Base-by-base conservation (phyloP, 2,113 vertebrate species). In the Pteropus alecto region DNA sequence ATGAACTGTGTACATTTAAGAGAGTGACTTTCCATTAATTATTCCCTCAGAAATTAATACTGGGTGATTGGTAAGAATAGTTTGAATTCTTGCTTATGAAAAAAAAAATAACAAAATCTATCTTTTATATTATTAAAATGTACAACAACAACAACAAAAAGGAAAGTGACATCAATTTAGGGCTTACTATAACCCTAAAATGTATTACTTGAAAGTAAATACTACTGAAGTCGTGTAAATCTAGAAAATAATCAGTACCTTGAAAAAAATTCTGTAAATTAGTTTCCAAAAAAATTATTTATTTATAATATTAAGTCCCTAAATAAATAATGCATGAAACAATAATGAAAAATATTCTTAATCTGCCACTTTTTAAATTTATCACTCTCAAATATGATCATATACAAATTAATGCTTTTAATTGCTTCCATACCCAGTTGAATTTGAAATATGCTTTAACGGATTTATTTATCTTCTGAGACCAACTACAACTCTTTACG, bases 381-480 rank as follows among this genome's bases (percentile, higher is more conserved):
- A 96, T 70, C 14, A 48, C 33, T 92, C 67, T 51, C n/a, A 84
- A 95, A 81, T 89, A 10, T 90, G 41, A 94, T 93, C 61, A 95
- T 79, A 48, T 65, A 74, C 14, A 95, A 96, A 95, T 77, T 76
- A 92, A 83, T 92, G 54, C 5, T 86, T 58, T 54, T 96, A 96
- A 97, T 86, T 90, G 60, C 22, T 46, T 84, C 2, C 2, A 82
- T 88, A 65, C 41, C 2, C 76, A 76, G 48, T 83, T 97, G 85
- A 84, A 87, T 96, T 73, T 95, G 63, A 98, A 97, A 93, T 85
- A 13, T 61, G 6, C 21, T 97, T 90, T 84, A 78, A 90, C 28
- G 41, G 51, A 96, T 93, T 26, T 95, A 95, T 95, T 84, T 22
- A 51, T 95, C 28, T 93, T 77, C n/a, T 85, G 41, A 93, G 46